Evolutionary conservation across 2,113 vertebrate genomes (phyloP).

Genomic region (Limanda limanda): DNA sequence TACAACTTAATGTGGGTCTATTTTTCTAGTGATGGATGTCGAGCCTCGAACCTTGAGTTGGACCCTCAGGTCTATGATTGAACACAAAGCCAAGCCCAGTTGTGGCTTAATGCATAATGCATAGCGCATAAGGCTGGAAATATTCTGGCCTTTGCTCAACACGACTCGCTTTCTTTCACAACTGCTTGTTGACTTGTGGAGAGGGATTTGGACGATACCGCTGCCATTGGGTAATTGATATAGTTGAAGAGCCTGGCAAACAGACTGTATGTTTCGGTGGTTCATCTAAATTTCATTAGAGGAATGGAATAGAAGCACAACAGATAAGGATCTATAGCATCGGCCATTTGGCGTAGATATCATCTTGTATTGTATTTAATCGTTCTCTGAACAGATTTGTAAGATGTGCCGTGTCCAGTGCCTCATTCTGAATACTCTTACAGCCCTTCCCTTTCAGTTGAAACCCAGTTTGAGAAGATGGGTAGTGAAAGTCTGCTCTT

Average conservation of each 20-base stretch:
- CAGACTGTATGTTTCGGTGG: neutral
- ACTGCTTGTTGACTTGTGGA: constrained; percentile 23
- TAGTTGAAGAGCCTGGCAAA: constrained; percentile 3
- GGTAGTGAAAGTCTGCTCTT: neutral
- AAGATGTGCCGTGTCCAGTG: neutral
- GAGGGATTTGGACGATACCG: constrained; percentile 2
- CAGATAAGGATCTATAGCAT: neutral
- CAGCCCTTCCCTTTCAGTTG: neutral
- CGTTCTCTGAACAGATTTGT: neutral
- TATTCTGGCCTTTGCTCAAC: constrained; percentile 20
- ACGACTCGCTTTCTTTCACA: constrained; percentile 14
- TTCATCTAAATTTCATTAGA: neutral
- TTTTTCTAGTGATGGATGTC: neutral
- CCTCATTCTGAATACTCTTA: neutral
- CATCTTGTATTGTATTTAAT: neutral
- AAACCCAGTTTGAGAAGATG: neutral
- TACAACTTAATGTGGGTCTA: neutral
- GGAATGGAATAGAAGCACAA: neutral
- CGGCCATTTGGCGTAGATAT: neutral
- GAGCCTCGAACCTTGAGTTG: constrained; percentile 25
- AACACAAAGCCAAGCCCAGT: constrained; percentile 29
- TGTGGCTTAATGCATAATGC: constrained; percentile 38
- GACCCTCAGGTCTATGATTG: constrained; percentile 44
- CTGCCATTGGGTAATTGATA: neutral
- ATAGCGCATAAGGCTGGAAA: constrained; percentile 39